Evolutionary conservation across 2,888 invertebrate genomes (phyloP), one percentile per base, ranked within the genome.

Genomic region (Dilophus febrilis): DNA sequence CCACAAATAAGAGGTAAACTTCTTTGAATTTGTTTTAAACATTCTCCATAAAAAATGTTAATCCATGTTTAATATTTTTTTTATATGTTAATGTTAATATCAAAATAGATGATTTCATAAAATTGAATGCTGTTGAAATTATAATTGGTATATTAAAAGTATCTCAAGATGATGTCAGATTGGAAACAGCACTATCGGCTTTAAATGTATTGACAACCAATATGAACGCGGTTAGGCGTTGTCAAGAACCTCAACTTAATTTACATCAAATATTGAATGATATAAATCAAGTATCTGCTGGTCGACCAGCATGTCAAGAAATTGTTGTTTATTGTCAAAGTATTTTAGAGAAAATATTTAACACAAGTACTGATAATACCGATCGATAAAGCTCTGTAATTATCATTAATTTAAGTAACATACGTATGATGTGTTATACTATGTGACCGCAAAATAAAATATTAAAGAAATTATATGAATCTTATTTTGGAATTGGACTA

Each of bases 1-100:
- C 53, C 59, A 0, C 59, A 64, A 5, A 65, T 75, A 18, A 72
- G 67, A 67, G 74, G 79, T 72, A 48, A 35, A 28, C 38, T 10
- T 8, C 7, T 37, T 8, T 33, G 33, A 5, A 12, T 38, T 33
- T 38, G 32, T 14, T 14, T 32, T 7, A 34, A 28, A 11, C 34
- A n/a, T 18, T n/a, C n/a, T n/a, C n/a, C n/a, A n/a, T n/a, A n/a
- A 6, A 11, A 34, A 27, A 13, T 14, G 11, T n/a, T 8, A n/a
- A n/a, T n/a, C n/a, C n/a, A n/a, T 22, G 22, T 22, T 22, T 22
- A 6, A 6, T 22, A 6, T 22, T 13, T 6, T 14, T 26, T 26
- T 28, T 14, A 27, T 7, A 28, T 37, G 31, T 37, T 14, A 40
- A 28, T 40, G 42, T 17, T n/a, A 7, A 4, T 18, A 6, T 34